Base-by-base conservation (phyloP, 2,888 invertebrate species). In the Ferdinandea cuprea region DNA sequence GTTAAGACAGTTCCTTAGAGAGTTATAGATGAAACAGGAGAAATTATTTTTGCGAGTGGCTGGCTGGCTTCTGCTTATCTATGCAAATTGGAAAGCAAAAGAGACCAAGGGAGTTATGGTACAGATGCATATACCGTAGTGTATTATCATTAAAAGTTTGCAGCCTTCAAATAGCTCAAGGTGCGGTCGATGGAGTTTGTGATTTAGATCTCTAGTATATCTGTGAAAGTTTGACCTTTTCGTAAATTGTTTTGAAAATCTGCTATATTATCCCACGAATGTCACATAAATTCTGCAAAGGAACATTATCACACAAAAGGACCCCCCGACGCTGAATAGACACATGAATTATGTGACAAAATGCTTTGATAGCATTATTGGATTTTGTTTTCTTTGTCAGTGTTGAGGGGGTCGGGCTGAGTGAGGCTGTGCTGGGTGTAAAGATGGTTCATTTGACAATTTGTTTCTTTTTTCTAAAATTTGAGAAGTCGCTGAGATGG, bases 21-120 rank as follows among this genome's bases (percentile, higher is more conserved):
- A 35, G 68, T 46, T 59, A 28, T 32, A 42, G 65, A 72, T 65
- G 78, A 15, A 40, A 40, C 40, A 13, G 7, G 8, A 32, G 19
- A 40, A 71, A 59, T 68, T 73, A 40, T 66, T 61, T 17, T 37
- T 59, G 46, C 25, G 25, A 25, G 25, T 28, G 54, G 52, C 61
- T 66, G 54, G 52, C 61, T 66, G 54, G 66, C 66, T 58, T 40
- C 48, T 79, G 79, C 40, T 79, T 79, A 79, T 79, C 79, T 79
- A 79, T 79, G 73, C 68, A 79, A 79, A 79, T 79, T 68, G 54
- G 73, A 73, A 11, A 11, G 11, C 9, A 54, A 59, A 13, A 32
- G 19, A n/a, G 42, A 32, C 4, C 40, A 40, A 35, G 50, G 13
- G 17, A 50, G 30, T 8, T 8, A 58, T 52, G 61, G 32, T 21